Base-by-base conservation (phyloP, 2,113 vertebrate genomes). In the Ophiodon elongatus region DNA sequence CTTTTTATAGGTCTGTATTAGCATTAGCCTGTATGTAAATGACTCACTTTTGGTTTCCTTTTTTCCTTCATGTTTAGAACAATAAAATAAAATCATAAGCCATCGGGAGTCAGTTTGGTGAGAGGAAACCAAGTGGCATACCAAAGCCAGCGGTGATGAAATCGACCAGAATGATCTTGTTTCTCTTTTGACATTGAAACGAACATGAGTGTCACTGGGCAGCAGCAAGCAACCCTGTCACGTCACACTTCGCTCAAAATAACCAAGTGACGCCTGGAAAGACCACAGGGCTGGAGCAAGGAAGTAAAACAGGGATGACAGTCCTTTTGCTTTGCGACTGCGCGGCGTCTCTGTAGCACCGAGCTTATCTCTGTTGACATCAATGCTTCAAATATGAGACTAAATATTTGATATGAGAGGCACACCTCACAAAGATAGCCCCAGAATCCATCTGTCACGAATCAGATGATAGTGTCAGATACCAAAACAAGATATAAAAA, bases 401-500 rank as follows among this genome's bases (percentile, higher is more conserved):
- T 67, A 79, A 45, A 88, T 78, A 52, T 80, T 82, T 74, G 31
- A 79, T 19, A 5, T 6, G 56, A 81, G 50, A 65, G 47, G 8
- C 33, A 31, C 47, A 5, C 33, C 31, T 65, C 57, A 45, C 64
- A 82, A 78, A 82, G 83, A 86, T 62, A 84, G 72, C 23, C 19
- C 33, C 79, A 65, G 43, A 74, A 82, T 80, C 78, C 75, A 25
- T 76, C 54, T 50, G 80, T 47, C 77, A 60, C 73, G 74, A 82
- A 59, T 87, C 85, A 56, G 37, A 64, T 88, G 66, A 85, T 76
- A 76, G 59, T 2, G 50, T 83, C 79, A 76, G 45, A 70, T 39
- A 69, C 52, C 76, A 79, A 83, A 88, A 88, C 71, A 80, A 73
- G 77, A 88, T 67, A 80, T 89, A 71, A 92, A 91, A 84, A 89